These are phyloP conservation scores for Caenorhabditis afra DNA, from an alignment of 2,888 invertebrate species.

Conservation along the genomic window DNA sequence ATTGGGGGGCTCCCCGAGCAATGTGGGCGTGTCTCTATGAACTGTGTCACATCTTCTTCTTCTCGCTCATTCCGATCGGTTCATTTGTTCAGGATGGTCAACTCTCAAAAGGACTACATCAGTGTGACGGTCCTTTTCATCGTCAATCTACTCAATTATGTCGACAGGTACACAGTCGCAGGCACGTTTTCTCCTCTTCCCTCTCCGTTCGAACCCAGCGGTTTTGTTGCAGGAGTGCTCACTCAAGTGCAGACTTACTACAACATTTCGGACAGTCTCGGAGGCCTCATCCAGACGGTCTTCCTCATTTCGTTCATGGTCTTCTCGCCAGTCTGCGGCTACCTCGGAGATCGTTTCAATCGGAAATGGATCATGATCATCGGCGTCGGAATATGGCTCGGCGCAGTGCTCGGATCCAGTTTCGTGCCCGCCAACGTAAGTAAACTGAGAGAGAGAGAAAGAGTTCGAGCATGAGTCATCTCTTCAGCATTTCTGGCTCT, in stretches of 20 bases:
- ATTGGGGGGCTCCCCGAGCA: no score
- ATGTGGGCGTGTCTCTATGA: no score
- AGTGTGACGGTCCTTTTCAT: constrained; percentile 84
- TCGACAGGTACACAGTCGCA: constrained; percentile 97
- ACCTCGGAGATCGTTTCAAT: constrained; percentile 95
- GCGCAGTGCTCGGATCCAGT: constrained; percentile 93
- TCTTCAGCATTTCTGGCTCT: constrained; percentile 86
- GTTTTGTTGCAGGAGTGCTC: constrained; percentile 87
- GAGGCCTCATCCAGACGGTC: constrained; percentile 93
- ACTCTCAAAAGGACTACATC: constrained; percentile 64
- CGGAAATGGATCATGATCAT: constrained; percentile 91
- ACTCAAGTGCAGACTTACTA: constrained; percentile 88
- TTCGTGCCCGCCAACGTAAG: constrained; percentile 86
- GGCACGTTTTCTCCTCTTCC: constrained; percentile 83
- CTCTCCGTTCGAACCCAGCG: background rate
- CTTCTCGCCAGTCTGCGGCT: constrained; percentile 97
- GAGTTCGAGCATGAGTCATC: background rate
- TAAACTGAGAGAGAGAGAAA: background rate
- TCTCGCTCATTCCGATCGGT: constrained; percentile 10
- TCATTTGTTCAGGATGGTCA: constrained; percentile 56
- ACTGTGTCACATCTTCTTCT: constrained; percentile 1
- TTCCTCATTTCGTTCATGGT: constrained; percentile 98
- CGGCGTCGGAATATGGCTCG: constrained; percentile 93
- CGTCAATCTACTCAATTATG: constrained; percentile 98
- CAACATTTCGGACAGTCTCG: constrained; percentile 87